Base-by-base conservation (phyloP, 1,140 invertebrate genomes). In the Cecropterus lyciades region DNA sequence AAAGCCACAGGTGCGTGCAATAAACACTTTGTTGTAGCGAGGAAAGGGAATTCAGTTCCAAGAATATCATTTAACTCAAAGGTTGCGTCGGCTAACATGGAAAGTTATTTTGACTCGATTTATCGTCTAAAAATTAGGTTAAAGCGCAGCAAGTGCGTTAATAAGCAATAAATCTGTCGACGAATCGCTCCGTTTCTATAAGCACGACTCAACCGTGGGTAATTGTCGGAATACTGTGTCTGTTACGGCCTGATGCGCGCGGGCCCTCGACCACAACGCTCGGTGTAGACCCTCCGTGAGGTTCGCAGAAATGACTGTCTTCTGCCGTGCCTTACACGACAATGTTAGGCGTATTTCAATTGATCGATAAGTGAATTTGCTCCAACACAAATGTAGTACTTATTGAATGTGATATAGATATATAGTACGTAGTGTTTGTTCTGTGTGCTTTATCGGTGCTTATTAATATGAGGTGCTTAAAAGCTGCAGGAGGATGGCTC, bases 391-490 rank as follows among this genome's bases (percentile, higher is more conserved):
- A 57, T 45, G 55, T 57, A 57, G 46, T 69, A 46, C 56, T 27
- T 16, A 59, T 62, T 56, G 16, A 27, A 17, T 30, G 17, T 43
- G 40, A 27, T 57, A 15, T 17, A 57, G 45, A 20, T 10, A 43
- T 45, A 13, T 45, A 42, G 53, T 56, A 37, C 14, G 13, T 53
- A 43, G 55, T 45, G 55, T 20, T 56, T 42, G 30, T n/a, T 20
- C 13, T 72, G 70, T 77, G 79, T 67, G 63, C 67, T 64, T 69
- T 79, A 70, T 75, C 66, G 65, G 62, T 75, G 74, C 70, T 81
- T 80, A 80, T 72, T 84, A 84, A 80, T 84, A 91, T 91, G 88
- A 87, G 88, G 84, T 91, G 88, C 71, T 85, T 91, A 77, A 88
- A 84, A 84, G 78, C 82, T 64, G 88, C 88, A 56, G 85, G 88